These are phyloP conservation scores for Austrolebias charrua DNA, from an alignment of 2,797 vertebrate genomes.

Conservation along the genomic window DNA sequence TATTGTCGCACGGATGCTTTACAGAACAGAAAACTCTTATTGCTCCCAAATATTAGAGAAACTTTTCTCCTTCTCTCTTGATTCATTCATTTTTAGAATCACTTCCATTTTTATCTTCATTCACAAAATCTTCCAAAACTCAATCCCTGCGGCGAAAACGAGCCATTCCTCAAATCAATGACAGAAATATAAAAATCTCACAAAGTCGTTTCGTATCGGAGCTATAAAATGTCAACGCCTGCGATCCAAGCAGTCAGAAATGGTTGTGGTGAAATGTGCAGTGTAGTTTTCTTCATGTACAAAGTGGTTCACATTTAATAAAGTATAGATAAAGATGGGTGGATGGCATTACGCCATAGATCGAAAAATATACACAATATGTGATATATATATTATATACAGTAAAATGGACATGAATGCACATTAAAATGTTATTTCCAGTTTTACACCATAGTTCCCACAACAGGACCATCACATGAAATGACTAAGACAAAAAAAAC, in stretches of 20 bases:
- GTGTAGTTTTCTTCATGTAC: conserved; percentile 37
- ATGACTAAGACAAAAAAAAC: background rate
- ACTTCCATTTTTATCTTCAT: conserved; percentile 29
- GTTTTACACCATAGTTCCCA: conserved; percentile 48
- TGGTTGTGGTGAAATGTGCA: conserved; percentile 12
- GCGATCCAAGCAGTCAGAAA: conserved; percentile 31
- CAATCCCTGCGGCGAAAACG: background rate
- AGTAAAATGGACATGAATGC: conserved; percentile 25
- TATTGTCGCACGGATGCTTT: conserved; percentile 50
- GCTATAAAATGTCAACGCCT: conserved; percentile 32
- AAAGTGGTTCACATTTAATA: conserved; percentile 53
- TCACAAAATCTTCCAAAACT: conserved; percentile 12
- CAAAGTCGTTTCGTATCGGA: conserved; percentile 12
- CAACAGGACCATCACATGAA: conserved; percentile 8
- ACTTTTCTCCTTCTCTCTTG: conserved; percentile 22
- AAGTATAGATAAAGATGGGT: conserved; percentile 25
- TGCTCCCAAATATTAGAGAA: conserved; percentile 52
- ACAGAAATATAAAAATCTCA: conserved; percentile 41
- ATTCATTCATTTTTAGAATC: conserved; percentile 28
- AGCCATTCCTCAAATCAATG: conserved; percentile 19
- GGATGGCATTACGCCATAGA: conserved; percentile 16
- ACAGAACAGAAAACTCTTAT: conserved; percentile 50
- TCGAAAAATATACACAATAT: conserved; percentile 51
- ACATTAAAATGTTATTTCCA: conserved; percentile 53
- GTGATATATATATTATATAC: conserved; percentile 42